These are phyloP conservation scores for Bemisia tabaci DNA, from an alignment of 1,140 invertebrate genomes.

Conservation along the genomic window DNA sequence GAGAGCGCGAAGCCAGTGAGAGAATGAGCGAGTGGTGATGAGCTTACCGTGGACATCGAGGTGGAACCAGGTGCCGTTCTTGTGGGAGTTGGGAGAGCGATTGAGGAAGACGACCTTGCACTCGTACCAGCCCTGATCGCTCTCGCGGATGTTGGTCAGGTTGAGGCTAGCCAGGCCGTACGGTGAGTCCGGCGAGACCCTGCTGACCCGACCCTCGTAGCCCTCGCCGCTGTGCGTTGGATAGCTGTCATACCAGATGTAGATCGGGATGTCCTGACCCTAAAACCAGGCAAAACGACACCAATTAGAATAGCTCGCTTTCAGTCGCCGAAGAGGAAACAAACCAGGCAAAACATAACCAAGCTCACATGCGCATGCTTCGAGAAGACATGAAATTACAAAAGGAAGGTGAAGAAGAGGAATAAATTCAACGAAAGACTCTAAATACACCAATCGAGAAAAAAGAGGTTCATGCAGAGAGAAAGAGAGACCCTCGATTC, in stretches of 20 bases:
- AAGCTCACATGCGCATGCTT: neutral
- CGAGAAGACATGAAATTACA: too few species aligned
- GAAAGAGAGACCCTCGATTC: too few species aligned
- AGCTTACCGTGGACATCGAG: conserved; percentile 79
- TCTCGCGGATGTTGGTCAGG: conserved; percentile 79
- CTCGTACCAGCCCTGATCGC: conserved; percentile 94
- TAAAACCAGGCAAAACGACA: conserved; percentile 33
- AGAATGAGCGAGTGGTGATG: too few species aligned
- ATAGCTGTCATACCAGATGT: conserved; percentile 95
- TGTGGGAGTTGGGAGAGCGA: conserved; percentile 70
- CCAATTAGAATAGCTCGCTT: conserved; percentile 5
- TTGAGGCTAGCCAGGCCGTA: conserved; percentile 84
- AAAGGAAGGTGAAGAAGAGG: too few species aligned
- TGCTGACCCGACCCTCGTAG: conserved; percentile 78
- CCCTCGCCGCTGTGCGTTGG: conserved; percentile 84
- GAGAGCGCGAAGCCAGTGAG: too few species aligned
- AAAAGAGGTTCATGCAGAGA: too few species aligned
- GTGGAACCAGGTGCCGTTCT: conserved; percentile 93
- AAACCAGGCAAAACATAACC: conserved; percentile 1
- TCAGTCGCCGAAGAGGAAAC: neutral
- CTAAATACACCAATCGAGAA: too few species aligned
- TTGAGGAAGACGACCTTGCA: conserved; percentile 93
- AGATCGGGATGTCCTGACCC: conserved; percentile 86
- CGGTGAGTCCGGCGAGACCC: conserved; percentile 69
- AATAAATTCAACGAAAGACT: too few species aligned